Base-by-base conservation (phyloP, 2,797 vertebrate species). In the Peromyscus melanophrys region DNA sequence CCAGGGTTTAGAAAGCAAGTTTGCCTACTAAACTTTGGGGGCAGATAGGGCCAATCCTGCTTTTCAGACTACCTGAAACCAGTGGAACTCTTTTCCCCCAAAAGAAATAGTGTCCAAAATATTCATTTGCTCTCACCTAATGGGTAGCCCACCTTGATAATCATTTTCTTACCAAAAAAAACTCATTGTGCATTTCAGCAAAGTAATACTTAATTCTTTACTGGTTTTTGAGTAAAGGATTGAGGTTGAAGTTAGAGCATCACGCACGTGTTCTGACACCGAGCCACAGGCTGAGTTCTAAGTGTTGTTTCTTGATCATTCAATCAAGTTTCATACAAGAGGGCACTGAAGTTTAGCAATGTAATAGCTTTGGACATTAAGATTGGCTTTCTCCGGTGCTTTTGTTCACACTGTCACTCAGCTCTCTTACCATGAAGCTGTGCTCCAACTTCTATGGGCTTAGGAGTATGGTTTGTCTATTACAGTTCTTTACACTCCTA, bases 341-440 rank as follows among this genome's bases (percentile, higher is more conserved):
- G 52, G 88, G 4, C n/a, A 69, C 37, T 52, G 6, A 52, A 76
- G 89, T 87, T 85, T 61, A 94, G 43, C 84, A 83, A 77, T 59
- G 67, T 71, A 82, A 57, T 63, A 34, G 21, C 49, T 96, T 57
- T 77, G 67, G 89, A 96, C 95, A 94, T 77, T 61, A 77, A 95
- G 43, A 67, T 77, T 81, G 78, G 86, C 59, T 81, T 40, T 59
- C 63, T 43, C 34, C 67, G 5, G 29, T 31, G 73, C 19, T 65
- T 84, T 63, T 63, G 40, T 49, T 92, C 67, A 61, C 11, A 27
- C 5, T 91, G 27, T 80, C 65, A 55, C 19, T 65, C 75, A 65
- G 40, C 21, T 57, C 52, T 91, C 57, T 76, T 29, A 67, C 63
- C 40, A 80, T 0, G 65, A 88, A 75, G 37, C n/a, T 76, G 55